Conservation (phyloP, 2,113 vertebrate genomes). For the Cryptomyrus ogoouensis region DNA sequence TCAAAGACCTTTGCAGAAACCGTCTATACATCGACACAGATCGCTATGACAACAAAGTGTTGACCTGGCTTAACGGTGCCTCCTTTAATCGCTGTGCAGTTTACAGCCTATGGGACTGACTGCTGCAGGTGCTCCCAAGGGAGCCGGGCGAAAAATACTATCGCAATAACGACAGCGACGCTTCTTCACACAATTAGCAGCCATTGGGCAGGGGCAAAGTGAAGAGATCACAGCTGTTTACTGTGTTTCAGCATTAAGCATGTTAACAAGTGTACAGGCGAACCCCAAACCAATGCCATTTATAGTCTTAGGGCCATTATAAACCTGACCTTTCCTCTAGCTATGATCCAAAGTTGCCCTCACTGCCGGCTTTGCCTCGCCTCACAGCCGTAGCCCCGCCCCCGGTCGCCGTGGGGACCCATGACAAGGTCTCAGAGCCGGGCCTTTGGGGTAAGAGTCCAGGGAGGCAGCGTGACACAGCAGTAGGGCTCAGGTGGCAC, state of each 20-base stretch:
- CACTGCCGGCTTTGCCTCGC: not conserved
- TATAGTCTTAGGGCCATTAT: not conserved
- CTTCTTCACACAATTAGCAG: not conserved
- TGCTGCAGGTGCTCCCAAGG: not conserved
- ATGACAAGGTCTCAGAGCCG: not conserved
- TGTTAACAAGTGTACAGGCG: not conserved
- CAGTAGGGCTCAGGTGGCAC: not conserved
- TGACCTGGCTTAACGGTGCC: not conserved
- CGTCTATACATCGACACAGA: not conserved
- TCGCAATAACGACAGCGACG: not conserved
- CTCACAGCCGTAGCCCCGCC: not conserved
- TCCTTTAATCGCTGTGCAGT: not conserved
- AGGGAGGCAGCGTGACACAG: conserved; percentile 12
- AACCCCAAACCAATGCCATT: not conserved
- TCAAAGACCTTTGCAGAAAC: not conserved
- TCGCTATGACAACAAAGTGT: not conserved
- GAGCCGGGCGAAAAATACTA: not conserved
- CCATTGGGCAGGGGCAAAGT: not conserved
- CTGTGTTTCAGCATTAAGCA: not conserved
- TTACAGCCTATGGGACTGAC: not conserved
- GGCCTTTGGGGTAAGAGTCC: conserved; percentile 2
- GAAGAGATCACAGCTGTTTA: not conserved
- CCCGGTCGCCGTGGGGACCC: not conserved
- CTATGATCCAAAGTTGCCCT: not conserved
- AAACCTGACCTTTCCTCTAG: not conserved